Evolutionary conservation across 1,140 invertebrate genomes (phyloP), one percentile per base, ranked within the genome.

Genomic region (Tachypleus tridentatus): DNA sequence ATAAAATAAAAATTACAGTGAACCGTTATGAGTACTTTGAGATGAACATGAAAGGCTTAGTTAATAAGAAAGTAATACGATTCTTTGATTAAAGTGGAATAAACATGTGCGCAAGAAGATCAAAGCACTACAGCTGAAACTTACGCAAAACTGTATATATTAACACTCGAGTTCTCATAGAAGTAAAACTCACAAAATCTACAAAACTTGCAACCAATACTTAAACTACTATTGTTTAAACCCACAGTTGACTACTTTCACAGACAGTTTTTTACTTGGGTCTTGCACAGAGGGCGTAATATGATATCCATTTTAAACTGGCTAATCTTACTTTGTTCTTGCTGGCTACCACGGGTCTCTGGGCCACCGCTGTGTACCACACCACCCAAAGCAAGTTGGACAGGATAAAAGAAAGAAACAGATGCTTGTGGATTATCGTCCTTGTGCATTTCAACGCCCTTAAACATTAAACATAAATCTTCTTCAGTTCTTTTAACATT

Each of bases 331-430:
- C 61, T n/a, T n/a, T n/a, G 49, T 63, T 63, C 29, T 53, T 53
- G 8, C 8, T 56, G 8, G 56, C 6, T 10, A 63, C 53, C 7
- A 1, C 8, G 29, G 3, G 10, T 58, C 11, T 56, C 6, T 29
- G 5, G 8, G 4, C 29, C 9, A 57, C 29, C 10, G 61, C 3
- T 29, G 29, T 63, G 53, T 58, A 56, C 61, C 61, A 63, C 49
- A 50, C 11, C 3, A 63, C 56, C 61, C 61, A 63, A 6, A 63
- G 7, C 29, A 48, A 56, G 49, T 63, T 63, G 48, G 53, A 56
- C 52, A 77, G 66, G 51, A 77, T 76, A 67, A 77, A 77, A 4
- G 76, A 76, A 10, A 74, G n/a, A 7, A 77, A 73, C 5, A 77
- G 72, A 63, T 77, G 72, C 61, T 76, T 77, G 72, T 77, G 76